Percentiles rank a stretch among this genome's conserved stretches.
Conservation (phyloP, 2,888 invertebrate species). For the Nephrotoma flavescens region DNA sequence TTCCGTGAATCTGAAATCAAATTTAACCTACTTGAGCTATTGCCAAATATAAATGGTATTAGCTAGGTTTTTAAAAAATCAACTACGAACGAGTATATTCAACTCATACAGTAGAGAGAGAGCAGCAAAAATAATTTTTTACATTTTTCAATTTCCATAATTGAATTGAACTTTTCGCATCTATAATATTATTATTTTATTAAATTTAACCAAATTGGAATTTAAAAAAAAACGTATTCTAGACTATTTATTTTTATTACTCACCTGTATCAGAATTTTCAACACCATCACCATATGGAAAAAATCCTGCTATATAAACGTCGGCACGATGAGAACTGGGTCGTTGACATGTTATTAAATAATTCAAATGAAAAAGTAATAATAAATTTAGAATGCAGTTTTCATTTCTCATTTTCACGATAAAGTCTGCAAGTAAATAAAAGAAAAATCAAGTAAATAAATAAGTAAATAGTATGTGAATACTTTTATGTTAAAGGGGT, state of each 20-base stretch:
- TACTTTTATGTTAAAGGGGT: neutral
- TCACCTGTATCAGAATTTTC: slow-evolving; percentile 66
- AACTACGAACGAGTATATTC: too few relatives aligned
- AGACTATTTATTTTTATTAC: neutral
- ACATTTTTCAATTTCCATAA: neutral
- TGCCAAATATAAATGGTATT: neutral
- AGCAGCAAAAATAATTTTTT: neutral
- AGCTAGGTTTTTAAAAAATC: too few relatives aligned
- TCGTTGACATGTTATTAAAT: slow-evolving; percentile 9
- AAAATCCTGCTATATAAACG: slow-evolving; percentile 86
- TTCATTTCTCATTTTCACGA: slow-evolving; percentile 2
- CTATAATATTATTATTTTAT: neutral
- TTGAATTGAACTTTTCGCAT: neutral
- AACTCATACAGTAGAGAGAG: neutral
- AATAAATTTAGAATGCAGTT: neutral
- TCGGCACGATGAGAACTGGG: slow-evolving; percentile 49
- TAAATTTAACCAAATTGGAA: neutral
- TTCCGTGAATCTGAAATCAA: neutral
- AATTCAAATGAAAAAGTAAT: slow-evolving; percentile 1
- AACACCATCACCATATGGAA: slow-evolving; percentile 73
- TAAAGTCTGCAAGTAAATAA: neutral
- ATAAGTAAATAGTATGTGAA: neutral
- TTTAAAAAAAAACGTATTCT: neutral
- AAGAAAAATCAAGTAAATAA: neutral
- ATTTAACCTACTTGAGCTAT: neutral